Evolutionary conservation across 1,140 invertebrate genomes (phyloP).

Genomic region (Caenorhabditis latens): DNA sequence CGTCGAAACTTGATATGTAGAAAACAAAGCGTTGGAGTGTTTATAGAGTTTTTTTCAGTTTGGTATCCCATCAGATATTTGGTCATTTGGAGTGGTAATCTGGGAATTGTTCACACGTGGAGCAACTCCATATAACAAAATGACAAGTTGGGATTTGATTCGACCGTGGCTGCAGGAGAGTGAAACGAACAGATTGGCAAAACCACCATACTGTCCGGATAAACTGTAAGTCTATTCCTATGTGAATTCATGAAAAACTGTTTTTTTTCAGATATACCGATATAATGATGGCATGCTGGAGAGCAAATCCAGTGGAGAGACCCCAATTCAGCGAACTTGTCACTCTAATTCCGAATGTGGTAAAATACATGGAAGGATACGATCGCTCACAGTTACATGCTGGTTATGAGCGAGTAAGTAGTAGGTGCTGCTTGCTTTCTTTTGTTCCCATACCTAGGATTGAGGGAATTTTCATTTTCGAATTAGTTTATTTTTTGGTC

Average conservation of each 20-base stretch:
- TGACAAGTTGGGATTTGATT: not conserved
- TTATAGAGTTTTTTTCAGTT: constrained; percentile 44
- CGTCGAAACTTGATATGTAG: constrained; percentile 61
- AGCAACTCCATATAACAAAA: constrained; percentile 61
- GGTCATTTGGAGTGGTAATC: constrained; percentile 68
- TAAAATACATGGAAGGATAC: constrained; percentile 51
- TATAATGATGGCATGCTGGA: constrained; percentile 56
- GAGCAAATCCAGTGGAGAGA: constrained; percentile 47
- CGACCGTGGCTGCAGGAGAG: constrained; percentile 10
- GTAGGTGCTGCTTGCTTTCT: constrained; percentile 48
- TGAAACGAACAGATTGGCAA: constrained; percentile 10
- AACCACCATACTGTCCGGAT: constrained; percentile 57
- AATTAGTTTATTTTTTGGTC: not conserved
- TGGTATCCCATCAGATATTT: constrained; percentile 53
- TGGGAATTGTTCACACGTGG: constrained; percentile 70
- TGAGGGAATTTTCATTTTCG: not conserved
- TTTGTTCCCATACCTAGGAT: not conserved
- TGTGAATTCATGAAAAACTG: no score
- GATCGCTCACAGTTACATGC: constrained; percentile 57
- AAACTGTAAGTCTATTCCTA: constrained; percentile 5
- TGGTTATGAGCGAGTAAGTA: constrained; percentile 63
- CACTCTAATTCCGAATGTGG: constrained; percentile 3
- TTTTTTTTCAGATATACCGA: constrained; percentile 37
- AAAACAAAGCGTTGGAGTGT: constrained; percentile 23
- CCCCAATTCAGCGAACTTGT: constrained; percentile 53